Percentiles rank a stretch among this genome's conserved stretches.
Conservation (phyloP, 2,113 vertebrate species). For the Pachypanchax playfairii region DNA sequence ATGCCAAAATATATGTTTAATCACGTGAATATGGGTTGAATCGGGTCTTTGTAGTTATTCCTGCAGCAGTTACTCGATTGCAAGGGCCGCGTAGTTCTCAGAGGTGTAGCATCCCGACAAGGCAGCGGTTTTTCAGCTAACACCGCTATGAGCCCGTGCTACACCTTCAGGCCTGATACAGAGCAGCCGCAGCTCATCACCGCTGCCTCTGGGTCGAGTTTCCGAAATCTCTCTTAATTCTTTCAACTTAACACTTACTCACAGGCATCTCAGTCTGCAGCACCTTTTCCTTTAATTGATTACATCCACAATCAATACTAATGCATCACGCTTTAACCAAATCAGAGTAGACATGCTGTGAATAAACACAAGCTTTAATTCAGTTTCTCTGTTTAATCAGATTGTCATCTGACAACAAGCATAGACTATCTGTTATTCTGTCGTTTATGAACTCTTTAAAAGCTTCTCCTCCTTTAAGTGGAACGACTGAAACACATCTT, state of each 20-base stretch:
- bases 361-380: slow-evolving; percentile 35
- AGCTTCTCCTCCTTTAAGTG: not conserved
- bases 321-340: not conserved
- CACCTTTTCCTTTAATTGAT: not conserved
- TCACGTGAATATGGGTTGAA: not conserved
- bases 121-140: slow-evolving; percentile 64
- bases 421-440: slow-evolving; percentile 7
- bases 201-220: slow-evolving; percentile 5
- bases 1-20: not conserved
- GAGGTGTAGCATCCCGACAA: slow-evolving; percentile 67
- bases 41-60: not conserved
- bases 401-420: slow-evolving; percentile 19
- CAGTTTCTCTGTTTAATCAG: slow-evolving; percentile 46
- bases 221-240: not conserved
- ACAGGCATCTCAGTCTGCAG: not conserved
- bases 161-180: slow-evolving; percentile 57
- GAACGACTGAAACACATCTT: not conserved
- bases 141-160: slow-evolving; percentile 27
- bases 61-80: slow-evolving; percentile 22
- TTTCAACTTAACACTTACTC: no score
- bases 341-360: not conserved
- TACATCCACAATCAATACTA: not conserved
- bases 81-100: slow-evolving; percentile 61
- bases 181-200: slow-evolving; percentile 9
- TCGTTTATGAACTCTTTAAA: not conserved